Evolutionary conservation across 2,888 invertebrate genomes (phyloP), one percentile per base, ranked within the genome.

Genomic region (Drosophila vallismaia): DNA sequence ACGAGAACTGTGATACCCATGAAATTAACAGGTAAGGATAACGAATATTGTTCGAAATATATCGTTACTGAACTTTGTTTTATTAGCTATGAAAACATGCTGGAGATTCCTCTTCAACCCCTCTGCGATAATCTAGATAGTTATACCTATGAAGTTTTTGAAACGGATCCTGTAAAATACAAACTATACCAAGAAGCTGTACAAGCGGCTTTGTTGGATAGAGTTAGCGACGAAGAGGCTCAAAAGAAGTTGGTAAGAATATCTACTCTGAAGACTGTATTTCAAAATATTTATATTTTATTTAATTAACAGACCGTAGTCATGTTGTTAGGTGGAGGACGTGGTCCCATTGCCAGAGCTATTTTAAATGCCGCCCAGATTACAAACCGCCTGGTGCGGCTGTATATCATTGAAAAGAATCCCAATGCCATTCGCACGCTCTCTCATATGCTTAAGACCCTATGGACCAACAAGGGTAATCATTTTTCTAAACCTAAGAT

Each of bases 331-430:
- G 98, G 98, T 9, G 98, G 98, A 46, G 98, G 99, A 0, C 93
- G 99, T 85, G 99, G 99, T 0, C 99, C 99, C 0, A 92, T 99
- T 54, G 98, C 99, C 2, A 94, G 96, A 79, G 96, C 97, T n/a
- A 94, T 96, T 52, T 91, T 99, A 2, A 95, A 96, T 90, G 98
- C 99, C 7, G 93, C 93, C 71, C 92, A 94, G 76, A 93, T 95
- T 76, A 94, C 96, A 0, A 93, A 94, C 38, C 93, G 94, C 29
- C 94, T 94, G 91, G 94, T 98, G 3, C 95, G 95, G 91, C 93
- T 99, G 8, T 97, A 97, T 91, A 99, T 98, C 6, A 96, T 99
- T 4, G 99, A 99, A 92, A 99, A 99, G 91, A 99, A 99, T 93
- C 97, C 98, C 0, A 98, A 97, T 92, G 99, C 99, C 33, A 94